Evolutionary conservation across 2,113 vertebrate species (phyloP).

Genomic region (Emydura subglobosa): DNA sequence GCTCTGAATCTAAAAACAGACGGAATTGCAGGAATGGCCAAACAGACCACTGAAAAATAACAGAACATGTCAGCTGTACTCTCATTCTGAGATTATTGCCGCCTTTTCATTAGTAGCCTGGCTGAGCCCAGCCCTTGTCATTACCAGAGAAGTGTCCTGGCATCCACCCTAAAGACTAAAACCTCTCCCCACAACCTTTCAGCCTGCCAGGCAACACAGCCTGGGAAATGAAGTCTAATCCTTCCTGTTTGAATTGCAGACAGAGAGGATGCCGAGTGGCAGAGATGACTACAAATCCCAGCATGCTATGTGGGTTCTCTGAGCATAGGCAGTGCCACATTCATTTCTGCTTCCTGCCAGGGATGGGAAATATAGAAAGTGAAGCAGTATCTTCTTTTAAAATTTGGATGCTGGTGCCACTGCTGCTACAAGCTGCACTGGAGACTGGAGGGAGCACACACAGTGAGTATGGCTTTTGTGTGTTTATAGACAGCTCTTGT

Average conservation of each 20-base stretch:
- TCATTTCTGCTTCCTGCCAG: slow-evolving; percentile 9
- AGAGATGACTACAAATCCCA: slow-evolving; percentile 63
- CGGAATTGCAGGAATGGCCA: rapidly evolving
- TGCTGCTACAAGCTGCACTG: background rate
- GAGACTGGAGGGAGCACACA: background rate
- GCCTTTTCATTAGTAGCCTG: background rate
- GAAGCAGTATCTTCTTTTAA: rapidly evolving
- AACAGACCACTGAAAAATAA: rapidly evolving
- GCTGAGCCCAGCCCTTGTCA: background rate
- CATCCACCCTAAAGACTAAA: background rate
- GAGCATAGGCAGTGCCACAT: background rate
- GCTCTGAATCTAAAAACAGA: background rate
- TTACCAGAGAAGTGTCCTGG: background rate
- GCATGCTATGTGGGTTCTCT: background rate
- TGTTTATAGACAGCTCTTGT: background rate
- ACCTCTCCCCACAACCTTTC: rapidly evolving
- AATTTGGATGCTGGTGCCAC: rapidly evolving
- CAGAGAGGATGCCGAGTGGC: rapidly evolving
- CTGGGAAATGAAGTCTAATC: slow-evolving; percentile 1
- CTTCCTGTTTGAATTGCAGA: background rate
- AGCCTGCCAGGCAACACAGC: background rate
- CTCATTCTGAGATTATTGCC: background rate
- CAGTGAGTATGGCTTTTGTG: slow-evolving; percentile 38
- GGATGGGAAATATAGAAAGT: slow-evolving; percentile 1
- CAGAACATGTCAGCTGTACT: background rate